These are phyloP conservation scores for Danaus chrysippus DNA, from an alignment of 2,888 invertebrate species.

Conservation along the genomic window DNA sequence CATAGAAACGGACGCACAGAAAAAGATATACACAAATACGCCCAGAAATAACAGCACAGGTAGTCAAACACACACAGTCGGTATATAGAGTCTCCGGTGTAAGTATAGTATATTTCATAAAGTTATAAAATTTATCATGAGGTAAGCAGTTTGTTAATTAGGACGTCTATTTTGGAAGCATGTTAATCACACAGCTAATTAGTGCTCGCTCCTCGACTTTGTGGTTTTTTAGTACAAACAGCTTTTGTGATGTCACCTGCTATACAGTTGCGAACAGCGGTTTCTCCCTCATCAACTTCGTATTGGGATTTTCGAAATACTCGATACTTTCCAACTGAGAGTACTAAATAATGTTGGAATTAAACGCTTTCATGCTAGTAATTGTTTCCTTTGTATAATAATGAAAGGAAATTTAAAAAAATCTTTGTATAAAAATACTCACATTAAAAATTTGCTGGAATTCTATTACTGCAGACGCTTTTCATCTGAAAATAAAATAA, in stretches of 20 bases:
- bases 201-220: constrained; percentile 6
- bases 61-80: no score
- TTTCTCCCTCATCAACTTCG: neutral
- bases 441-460: constrained; percentile 29
- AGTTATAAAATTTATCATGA: no score
- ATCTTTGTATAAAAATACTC: constrained; percentile 9
- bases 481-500: constrained; percentile 31
- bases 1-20: no score
- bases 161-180: constrained; percentile 5
- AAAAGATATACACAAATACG: no score
- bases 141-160: neutral
- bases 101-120: no score
- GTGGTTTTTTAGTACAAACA: constrained; percentile 1
- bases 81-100: no score
- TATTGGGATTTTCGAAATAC: no score
- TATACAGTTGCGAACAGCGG: neutral
- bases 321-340: no score
- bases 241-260: neutral
- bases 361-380: neutral
- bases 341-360: no score
- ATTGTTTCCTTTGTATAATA: neutral
- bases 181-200: constrained; percentile 6
- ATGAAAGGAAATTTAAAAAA: neutral
- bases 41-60: no score
- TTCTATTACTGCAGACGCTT: constrained; percentile 22